phyloP scores from a whole-genome alignment of 2,113 vertebrate genomes.

The Lates calcarifer region DNA sequence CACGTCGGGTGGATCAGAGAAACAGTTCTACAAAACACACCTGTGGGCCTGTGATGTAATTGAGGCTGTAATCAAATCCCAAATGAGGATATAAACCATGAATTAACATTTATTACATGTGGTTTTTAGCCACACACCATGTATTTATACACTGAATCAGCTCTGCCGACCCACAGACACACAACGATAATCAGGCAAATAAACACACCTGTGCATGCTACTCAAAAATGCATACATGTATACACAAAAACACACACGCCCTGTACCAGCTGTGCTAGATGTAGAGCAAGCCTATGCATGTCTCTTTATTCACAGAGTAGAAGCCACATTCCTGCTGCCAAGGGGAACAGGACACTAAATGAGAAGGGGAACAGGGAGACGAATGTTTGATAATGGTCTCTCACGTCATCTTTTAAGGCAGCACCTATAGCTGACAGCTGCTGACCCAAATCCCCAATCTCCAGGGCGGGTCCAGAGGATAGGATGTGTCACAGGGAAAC shows the following conservation, averaged over 20 bases:
- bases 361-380: slow-evolving; percentile 55
- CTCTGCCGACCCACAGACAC: slow-evolving; percentile 6
- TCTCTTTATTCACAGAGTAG: slow-evolving; percentile 48
- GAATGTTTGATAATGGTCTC: slow-evolving; percentile 62
- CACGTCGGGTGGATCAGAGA: slow-evolving; percentile 45
- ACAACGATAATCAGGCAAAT: slow-evolving; percentile 39
- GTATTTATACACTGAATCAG: slow-evolving; percentile 54
- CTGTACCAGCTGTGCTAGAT: slow-evolving; percentile 58
- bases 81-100: slow-evolving; percentile 57
- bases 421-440: slow-evolving; percentile 64
- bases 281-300: slow-evolving; percentile 62
- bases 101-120: slow-evolving; percentile 49
- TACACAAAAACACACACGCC: slow-evolving; percentile 45
- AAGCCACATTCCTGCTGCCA: slow-evolving; percentile 65
- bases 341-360: slow-evolving; percentile 57
- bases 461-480: slow-evolving; percentile 46
- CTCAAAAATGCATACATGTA: slow-evolving; percentile 38
- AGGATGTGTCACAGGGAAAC: slow-evolving; percentile 68
- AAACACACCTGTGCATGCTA: slow-evolving; percentile 34
- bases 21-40: slow-evolving; percentile 63
- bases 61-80: slow-evolving; percentile 59
- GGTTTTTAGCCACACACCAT: slow-evolving; percentile 52
- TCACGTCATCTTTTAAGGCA: slow-evolving; percentile 57
- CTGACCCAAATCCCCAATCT: slow-evolving; percentile 62
- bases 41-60: slow-evolving; percentile 61